phyloP scores from a whole-genome alignment of 2,113 vertebrate species.

The Macroglossus sobrinus region DNA sequence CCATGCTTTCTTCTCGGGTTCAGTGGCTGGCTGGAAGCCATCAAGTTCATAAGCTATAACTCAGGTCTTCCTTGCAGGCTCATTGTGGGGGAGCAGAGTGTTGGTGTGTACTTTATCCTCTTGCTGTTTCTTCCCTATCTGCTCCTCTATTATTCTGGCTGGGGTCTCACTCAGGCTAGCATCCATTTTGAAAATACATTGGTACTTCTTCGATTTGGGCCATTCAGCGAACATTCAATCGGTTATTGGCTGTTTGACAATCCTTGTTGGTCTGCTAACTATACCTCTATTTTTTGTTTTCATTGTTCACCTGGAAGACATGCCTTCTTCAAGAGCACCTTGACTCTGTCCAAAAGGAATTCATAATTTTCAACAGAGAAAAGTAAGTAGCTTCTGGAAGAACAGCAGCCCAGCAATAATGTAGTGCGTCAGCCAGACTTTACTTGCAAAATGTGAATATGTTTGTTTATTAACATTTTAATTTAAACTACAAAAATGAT shows the following conservation, averaged over 20 bases:
- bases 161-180: background rate
- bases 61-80: background rate
- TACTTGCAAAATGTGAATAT: background rate
- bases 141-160: background rate
- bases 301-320: slow-evolving; percentile 77
- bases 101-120: background rate
- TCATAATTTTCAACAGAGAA: slow-evolving; percentile 99
- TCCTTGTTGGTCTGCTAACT: background rate
- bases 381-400: slow-evolving; percentile 85
- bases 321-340: slow-evolving; percentile 92
- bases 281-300: background rate
- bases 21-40: background rate
- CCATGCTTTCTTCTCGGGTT: background rate
- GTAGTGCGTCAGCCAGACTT: background rate
- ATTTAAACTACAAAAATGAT: background rate
- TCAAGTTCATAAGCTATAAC: background rate
- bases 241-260: background rate
- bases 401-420: background rate
- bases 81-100: background rate
- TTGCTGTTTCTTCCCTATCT: background rate
- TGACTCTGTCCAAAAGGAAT: slow-evolving; percentile 94
- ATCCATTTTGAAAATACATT: background rate
- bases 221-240: background rate
- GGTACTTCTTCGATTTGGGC: background rate
- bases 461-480: background rate